Evolutionary conservation across 2,888 invertebrate species (phyloP), one percentile per base, ranked within the genome.

Genomic region (Cephus runcator): DNA sequence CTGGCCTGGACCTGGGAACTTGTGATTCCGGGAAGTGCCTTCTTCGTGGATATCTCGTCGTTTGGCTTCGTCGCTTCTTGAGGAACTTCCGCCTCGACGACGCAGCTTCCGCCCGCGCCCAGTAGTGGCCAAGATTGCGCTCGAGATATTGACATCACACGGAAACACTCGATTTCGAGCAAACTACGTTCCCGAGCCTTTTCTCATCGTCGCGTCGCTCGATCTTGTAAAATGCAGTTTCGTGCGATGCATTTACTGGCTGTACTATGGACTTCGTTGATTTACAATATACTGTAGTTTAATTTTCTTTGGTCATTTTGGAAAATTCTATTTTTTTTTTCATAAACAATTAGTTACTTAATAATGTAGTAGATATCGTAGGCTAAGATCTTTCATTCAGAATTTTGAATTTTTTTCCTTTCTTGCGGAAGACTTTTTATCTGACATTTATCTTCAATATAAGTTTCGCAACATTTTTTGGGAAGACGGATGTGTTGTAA

Each of bases 1-100:
- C 95, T 93, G 0, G 95, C 95, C 73, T 94, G 94, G 71, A 94
- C 93, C 81, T 94, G 93, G 75, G 93, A 73, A 87, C 87, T 80
- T 40, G 81, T 73, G 34, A 75, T 77, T 56, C 76, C 78, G 33
- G 73, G 77, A 11, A 4, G 80, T 73, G 12, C 73, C 30, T 73
- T 69, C 15, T 34, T 74, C 31, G 80, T 76, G 73, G 79, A 23
- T 56, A 23, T 56, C 56, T 56, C 56, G 23, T 56, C 77, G 73
- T 73, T 75, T 56, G 76, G 77, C 35, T 83, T 82, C 69, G 81
- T 80, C 34, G 75, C 75, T 83, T 74, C 75, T 73, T 76, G 73
- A 71, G 69, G 34, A 77, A 73, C 79, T 79, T 73, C 92, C 88
- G 81, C 93, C 90, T 78, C 73, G 40, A 30, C 31, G 40, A 15